Evolutionary conservation across 2,113 vertebrate species (phyloP), one percentile per base, ranked within the genome.

Genomic region (Colinus virginianus): DNA sequence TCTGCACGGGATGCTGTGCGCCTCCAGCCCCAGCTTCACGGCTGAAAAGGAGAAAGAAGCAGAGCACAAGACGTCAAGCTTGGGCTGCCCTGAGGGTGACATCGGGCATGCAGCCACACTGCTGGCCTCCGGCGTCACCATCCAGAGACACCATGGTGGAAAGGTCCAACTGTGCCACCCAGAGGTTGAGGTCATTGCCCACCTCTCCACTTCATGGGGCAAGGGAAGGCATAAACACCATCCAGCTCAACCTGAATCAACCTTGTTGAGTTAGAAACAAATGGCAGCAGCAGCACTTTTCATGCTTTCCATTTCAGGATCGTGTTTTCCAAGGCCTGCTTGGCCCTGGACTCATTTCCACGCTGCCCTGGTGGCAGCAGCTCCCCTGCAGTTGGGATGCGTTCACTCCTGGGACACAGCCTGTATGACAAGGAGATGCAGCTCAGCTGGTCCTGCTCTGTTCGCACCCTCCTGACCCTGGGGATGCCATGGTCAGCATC

Each of bases 121-220:
- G 18, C 55, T 38, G 6, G 12, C 46, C 66, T 8, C 64, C 80
- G 64, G 15, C 23, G 30, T 13, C 42, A 15, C 28, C n/a, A 32
- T 7, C 70, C 36, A 67, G 36, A 58, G 63, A 13, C 55, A 63
- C 12, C 32, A 40, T 25, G 55, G 9, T 4, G 36, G 78, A 62
- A 51, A 42, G 21, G 5, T 6, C 32, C 1, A 0, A 6, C 2
- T 3, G 8, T 5, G 0, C 38, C 28, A n/a, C 34, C 28, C 59
- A 6, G 16, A 1, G 7, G 19, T 38, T 0, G 30, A 11, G 21
- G 46, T 64, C n/a, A 2, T 20, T n/a, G 28, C 45, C 56, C 15
- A 0, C 28, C 13, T 42, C 17, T 67, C 8, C 36, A 53, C 13
- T 26, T 4, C 2, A 0, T 8, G 1, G 8, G n/a, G 9, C 43